phyloP scores from a whole-genome alignment of 2,797 vertebrate genomes.

The Limosa lapponica region DNA sequence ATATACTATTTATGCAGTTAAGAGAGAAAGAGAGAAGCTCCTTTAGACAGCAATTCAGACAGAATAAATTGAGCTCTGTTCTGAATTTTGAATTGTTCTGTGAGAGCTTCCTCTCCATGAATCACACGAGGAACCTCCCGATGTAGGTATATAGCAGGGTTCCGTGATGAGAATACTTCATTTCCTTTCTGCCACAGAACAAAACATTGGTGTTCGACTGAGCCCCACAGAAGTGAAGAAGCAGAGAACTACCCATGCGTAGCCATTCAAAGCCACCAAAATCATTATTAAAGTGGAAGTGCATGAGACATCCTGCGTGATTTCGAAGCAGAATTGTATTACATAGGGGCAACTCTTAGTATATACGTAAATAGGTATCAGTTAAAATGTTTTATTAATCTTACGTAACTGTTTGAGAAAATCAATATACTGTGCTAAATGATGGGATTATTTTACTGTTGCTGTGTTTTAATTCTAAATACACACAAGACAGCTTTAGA shows the following conservation, averaged over 20 bases:
- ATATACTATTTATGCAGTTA: neutral
- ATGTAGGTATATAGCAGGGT: neutral
- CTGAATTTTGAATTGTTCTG: constrained; percentile 12
- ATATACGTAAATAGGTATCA: neutral
- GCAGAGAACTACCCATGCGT: neutral
- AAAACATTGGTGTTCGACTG: neutral
- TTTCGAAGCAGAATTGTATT: neutral
- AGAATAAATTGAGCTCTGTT: constrained; percentile 20
- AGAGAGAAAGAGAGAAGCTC: neutral
- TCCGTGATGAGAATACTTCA: neutral
- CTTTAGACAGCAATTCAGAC: constrained; percentile 18
- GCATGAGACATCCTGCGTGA: neutral
- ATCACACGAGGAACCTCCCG: neutral
- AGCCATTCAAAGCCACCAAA: neutral
- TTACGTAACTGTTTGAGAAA: neutral
- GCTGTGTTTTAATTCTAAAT: neutral
- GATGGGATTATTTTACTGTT: neutral
- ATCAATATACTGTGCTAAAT: neutral
- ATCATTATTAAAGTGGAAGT: neutral
- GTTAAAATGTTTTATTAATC: neutral
- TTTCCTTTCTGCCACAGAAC: neutral
- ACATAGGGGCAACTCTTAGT: neutral
- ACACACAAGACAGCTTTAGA: neutral
- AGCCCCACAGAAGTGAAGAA: neutral
- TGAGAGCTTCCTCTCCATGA: neutral